These are phyloP conservation scores for Caenorhabditis drosophilae DNA, from an alignment of 2,888 invertebrate genomes.

Conservation along the genomic window DNA sequence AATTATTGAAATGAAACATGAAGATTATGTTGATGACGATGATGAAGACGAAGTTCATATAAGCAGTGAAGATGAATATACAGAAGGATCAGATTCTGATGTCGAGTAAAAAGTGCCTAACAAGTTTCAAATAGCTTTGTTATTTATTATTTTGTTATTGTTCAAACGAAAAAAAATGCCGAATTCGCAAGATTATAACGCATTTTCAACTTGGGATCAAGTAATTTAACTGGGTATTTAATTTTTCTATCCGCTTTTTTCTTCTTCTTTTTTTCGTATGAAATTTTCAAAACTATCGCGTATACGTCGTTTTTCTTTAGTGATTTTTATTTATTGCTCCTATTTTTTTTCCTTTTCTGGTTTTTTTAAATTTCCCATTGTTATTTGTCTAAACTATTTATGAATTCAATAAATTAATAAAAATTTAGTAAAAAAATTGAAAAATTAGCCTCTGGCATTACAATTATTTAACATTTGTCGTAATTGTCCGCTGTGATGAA, in stretches of 20 bases:
- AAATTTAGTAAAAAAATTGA: not conserved
- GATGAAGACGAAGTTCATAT: slow-evolving; percentile 44
- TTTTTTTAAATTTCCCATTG: not conserved
- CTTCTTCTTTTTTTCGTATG: not conserved
- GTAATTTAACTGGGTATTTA: too few species aligned
- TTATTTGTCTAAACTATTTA: not conserved
- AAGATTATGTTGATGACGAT: slow-evolving; percentile 70
- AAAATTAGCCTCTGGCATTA: slow-evolving; percentile 21
- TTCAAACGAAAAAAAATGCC: too few species aligned
- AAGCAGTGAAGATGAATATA: slow-evolving; percentile 48
- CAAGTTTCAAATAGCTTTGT: too few species aligned
- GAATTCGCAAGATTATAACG: not conserved
- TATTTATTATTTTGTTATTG: not conserved
- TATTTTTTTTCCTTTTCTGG: not conserved
- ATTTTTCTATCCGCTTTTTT: too few species aligned
- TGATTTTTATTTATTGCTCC: not conserved
- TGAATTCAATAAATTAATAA: not conserved
- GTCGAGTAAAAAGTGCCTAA: slow-evolving; percentile 28
- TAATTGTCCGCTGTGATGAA: slow-evolving; percentile 65
- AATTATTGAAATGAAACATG: slow-evolving; percentile 73
- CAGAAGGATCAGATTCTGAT: slow-evolving; percentile 51
- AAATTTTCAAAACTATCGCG: not conserved
- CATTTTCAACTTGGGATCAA: too few species aligned
- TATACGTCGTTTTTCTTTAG: not conserved
- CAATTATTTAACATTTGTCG: slow-evolving; percentile 59